Evolutionary conservation across 1,140 invertebrate species (phyloP).

Genomic region (Pogonomyrmex barbatus): DNA sequence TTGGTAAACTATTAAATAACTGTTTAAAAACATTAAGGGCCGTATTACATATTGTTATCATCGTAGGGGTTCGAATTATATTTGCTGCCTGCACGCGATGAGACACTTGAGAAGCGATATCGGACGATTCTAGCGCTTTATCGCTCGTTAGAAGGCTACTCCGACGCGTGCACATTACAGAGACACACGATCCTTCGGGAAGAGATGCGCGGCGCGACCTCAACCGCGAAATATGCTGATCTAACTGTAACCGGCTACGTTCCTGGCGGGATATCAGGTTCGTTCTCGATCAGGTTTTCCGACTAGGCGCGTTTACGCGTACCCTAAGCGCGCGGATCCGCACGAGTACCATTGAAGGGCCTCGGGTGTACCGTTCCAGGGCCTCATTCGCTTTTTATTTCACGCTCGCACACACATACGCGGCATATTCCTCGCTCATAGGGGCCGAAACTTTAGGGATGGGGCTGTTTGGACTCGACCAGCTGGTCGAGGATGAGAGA

Average conservation of each 20-base stretch:
- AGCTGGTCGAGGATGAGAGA: constrained; percentile 66
- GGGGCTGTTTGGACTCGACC: constrained; percentile 64
- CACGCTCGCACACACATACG: constrained; percentile 29
- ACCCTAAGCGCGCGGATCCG: constrained; percentile 53
- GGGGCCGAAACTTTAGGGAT: constrained; percentile 69
- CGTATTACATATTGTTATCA: constrained; percentile 35
- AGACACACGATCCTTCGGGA: constrained; percentile 38
- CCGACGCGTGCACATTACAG: constrained; percentile 44
- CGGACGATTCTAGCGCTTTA: constrained; percentile 57
- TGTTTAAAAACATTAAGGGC: constrained; percentile 1
- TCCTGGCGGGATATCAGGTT: constrained; percentile 71
- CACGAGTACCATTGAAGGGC: constrained; percentile 75
- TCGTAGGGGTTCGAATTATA: constrained; percentile 45
- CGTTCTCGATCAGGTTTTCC: constrained; percentile 74
- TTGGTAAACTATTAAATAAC: background rate
- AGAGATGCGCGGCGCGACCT: constrained; percentile 4
- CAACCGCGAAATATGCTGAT: constrained; percentile 49
- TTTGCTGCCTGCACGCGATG: constrained; percentile 57
- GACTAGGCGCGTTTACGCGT: constrained; percentile 52
- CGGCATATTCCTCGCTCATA: constrained; percentile 10
- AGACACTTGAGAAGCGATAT: constrained; percentile 59
- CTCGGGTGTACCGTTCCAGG: constrained; percentile 74
- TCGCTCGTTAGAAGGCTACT: constrained; percentile 54
- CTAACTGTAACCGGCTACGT: constrained; percentile 63
- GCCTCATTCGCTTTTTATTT: constrained; percentile 73